phyloP scores from a whole-genome alignment of 2,888 invertebrate species.

The Diarsia rubi region DNA sequence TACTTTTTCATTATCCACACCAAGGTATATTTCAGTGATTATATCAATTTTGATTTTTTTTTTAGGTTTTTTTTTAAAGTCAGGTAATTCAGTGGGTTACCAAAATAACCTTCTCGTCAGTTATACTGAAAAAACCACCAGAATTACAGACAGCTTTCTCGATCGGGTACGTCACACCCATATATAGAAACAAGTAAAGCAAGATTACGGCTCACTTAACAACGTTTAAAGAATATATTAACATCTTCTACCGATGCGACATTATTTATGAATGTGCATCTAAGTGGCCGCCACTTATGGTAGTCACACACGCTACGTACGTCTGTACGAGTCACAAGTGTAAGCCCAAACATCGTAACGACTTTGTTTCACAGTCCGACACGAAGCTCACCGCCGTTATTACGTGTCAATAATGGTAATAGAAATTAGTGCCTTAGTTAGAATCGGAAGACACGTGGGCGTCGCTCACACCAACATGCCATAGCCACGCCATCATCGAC shows the following conservation, averaged over 20 bases:
- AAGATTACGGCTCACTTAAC: slow-evolving; percentile 76
- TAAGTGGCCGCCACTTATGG: slow-evolving; percentile 85
- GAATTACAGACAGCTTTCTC: slow-evolving; percentile 24
- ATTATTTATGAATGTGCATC: slow-evolving; percentile 82
- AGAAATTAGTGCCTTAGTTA: slow-evolving; percentile 78
- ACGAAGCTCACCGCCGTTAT: slow-evolving; percentile 78
- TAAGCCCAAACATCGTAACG: slow-evolving; percentile 80
- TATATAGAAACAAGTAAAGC: slow-evolving; percentile 72
- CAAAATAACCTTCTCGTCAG: background rate
- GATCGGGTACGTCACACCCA: slow-evolving; percentile 50
- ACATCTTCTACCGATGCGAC: slow-evolving; percentile 78
- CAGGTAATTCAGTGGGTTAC: background rate
- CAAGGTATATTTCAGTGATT: too few relatives aligned
- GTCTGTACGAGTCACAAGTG: slow-evolving; percentile 69
- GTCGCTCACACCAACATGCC: slow-evolving; percentile 64
- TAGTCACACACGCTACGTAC: slow-evolving; percentile 76
- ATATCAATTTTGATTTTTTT: too few relatives aligned
- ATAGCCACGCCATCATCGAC: slow-evolving; percentile 54
- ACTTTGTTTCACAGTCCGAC: slow-evolving; percentile 78
- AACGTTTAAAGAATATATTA: slow-evolving; percentile 81
- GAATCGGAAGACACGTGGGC: slow-evolving; percentile 69
- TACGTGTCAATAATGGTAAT: slow-evolving; percentile 83
- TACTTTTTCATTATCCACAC: too few relatives aligned
- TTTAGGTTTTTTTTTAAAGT: too few relatives aligned
- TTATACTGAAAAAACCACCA: slow-evolving; percentile 43